phyloP scores from a whole-genome alignment of 2,888 invertebrate species.

The Embidobia sp. region DNA sequence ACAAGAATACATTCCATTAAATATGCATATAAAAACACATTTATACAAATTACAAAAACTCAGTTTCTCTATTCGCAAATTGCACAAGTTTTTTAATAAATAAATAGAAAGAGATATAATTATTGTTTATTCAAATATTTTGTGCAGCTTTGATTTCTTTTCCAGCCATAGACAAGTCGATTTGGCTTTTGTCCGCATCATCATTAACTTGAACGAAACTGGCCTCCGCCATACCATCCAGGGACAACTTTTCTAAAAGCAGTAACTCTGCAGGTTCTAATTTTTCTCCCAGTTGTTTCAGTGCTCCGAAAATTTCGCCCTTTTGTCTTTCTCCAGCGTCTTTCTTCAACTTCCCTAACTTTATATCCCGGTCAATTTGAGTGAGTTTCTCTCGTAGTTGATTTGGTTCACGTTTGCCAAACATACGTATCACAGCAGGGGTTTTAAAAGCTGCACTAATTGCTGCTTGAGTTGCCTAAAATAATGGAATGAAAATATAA shows the following conservation, averaged over 20 bases:
- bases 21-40: too few species aligned
- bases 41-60: too few species aligned
- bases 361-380: conserved; percentile 84
- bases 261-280: conserved; percentile 81
- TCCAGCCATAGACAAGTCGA: conserved; percentile 73
- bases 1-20: too few species aligned
- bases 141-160: conserved; percentile 73
- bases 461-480: conserved; percentile 87
- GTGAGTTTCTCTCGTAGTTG: conserved; percentile 84
- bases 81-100: not conserved
- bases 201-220: conserved; percentile 82
- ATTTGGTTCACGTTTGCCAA: conserved; percentile 87
- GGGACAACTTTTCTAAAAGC: conserved; percentile 82
- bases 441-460: conserved; percentile 89
- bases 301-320: conserved; percentile 82
- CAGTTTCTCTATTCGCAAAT: not conserved
- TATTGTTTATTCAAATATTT: conserved; percentile 54
- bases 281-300: conserved; percentile 83
- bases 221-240: conserved; percentile 78
- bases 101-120: too few species aligned
- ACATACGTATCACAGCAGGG: conserved; percentile 88
- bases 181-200: conserved; percentile 71
- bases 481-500: conserved; percentile 8
- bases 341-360: conserved; percentile 84
- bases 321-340: conserved; percentile 82